Conservation (phyloP, 2,888 invertebrate genomes). For the Trichopria drosophilae region DNA sequence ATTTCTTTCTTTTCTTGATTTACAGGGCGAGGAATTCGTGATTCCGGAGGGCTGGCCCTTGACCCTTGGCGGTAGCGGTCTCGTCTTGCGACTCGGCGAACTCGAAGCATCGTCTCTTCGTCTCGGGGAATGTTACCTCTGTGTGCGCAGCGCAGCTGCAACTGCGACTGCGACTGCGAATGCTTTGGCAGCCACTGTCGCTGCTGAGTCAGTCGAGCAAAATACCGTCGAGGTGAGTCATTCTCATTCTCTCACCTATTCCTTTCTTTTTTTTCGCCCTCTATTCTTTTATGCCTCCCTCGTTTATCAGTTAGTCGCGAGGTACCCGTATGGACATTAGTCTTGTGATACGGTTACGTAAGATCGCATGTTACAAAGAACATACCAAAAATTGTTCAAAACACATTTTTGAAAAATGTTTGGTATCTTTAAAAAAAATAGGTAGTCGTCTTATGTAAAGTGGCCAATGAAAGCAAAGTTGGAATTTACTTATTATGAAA, state of each 20-base stretch:
- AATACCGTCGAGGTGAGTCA: constrained; percentile 55
- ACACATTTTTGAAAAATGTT: too few species aligned
- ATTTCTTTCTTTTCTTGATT: constrained; percentile 27
- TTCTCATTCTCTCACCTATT: constrained; percentile 23
- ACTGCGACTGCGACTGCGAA: constrained; percentile 36
- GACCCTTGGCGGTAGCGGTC: constrained; percentile 65
- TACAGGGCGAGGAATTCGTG: constrained; percentile 63
- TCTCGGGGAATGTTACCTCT: constrained; percentile 69
- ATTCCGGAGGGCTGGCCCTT: constrained; percentile 70
- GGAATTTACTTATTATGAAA: too few species aligned
- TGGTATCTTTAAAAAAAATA: too few species aligned
- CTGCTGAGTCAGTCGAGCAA: constrained; percentile 46
- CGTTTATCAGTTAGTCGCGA: background rate
- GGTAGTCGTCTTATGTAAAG: too few species aligned
- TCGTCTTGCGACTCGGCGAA: constrained; percentile 68
- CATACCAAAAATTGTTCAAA: too few species aligned
- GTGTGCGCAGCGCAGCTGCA: constrained; percentile 59
- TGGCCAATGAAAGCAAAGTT: too few species aligned
- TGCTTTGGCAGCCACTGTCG: constrained; percentile 37
- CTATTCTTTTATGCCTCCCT: constrained; percentile 27
- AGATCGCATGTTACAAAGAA: too few species aligned
- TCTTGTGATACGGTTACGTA: too few species aligned
- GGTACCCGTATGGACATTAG: constrained; percentile 5
- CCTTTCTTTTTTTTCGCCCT: constrained; percentile 21
- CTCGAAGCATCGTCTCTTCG: constrained; percentile 65